A percentile compares a stretch with the other conserved stretches of the same genome.
These are phyloP conservation scores for Pemphredon lugubris DNA, from an alignment of 2,888 invertebrate genomes.

Conservation along the genomic window DNA sequence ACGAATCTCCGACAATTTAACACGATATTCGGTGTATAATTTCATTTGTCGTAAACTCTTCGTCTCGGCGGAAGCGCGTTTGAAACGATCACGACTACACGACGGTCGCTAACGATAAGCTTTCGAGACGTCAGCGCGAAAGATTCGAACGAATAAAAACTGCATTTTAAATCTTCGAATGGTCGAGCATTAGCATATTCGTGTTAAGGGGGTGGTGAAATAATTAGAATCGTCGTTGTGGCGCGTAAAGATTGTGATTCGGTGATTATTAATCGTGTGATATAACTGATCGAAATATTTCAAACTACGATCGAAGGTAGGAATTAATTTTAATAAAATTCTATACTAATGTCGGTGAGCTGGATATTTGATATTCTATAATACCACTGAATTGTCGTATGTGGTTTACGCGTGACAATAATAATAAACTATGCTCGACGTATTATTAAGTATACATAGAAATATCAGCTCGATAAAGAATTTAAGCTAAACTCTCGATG, in stretches of 20 bases:
- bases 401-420: conserved; percentile 41
- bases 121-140: no score
- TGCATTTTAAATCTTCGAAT: no score
- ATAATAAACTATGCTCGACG: conserved; percentile 34
- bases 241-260: background rate
- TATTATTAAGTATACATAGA: background rate
- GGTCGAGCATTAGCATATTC: no score
- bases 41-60: background rate
- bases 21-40: background rate
- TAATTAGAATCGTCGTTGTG: no score
- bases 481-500: background rate
- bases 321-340: conserved; percentile 11
- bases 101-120: no score
- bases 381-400: conserved; percentile 16
- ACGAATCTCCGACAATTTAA: conserved; percentile 10
- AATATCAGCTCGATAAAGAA: conserved; percentile 2
- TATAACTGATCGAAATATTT: conserved; percentile 20
- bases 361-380: conserved; percentile 12
- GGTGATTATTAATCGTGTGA: conserved; percentile 34
- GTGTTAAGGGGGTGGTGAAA: conserved; percentile 7
- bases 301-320: conserved; percentile 9
- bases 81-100: no score
- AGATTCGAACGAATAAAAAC: no score
- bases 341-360: background rate
- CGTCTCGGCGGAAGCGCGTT: no score